A percentile compares a stretch with the other conserved stretches of the same genome.
phyloP scores from a whole-genome alignment of 1,140 invertebrate species.

The Acromyrmex echinatior region DNA sequence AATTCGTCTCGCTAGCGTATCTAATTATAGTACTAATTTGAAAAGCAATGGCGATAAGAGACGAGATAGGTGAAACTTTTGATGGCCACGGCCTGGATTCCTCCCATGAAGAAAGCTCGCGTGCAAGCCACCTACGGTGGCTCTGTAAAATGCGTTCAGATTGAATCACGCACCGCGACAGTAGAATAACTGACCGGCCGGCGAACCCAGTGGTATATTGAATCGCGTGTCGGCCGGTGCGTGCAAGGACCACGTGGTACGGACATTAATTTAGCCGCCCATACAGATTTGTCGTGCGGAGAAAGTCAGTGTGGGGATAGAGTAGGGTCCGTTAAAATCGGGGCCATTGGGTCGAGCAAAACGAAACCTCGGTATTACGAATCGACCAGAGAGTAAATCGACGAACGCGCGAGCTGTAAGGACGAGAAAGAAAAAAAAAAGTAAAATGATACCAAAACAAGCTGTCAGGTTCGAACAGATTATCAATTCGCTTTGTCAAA shows the following conservation, averaged over 20 bases:
- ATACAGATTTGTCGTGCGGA: conserved; percentile 78
- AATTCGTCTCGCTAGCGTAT: not conserved
- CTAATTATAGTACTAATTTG: not conserved
- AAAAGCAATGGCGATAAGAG: not conserved
- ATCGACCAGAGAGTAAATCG: conserved; percentile 34
- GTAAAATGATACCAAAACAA: not conserved
- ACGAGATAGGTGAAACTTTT: conserved; percentile 17
- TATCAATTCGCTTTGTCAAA: not conserved
- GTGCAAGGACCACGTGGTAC: conserved; percentile 68
- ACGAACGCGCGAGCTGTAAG: not conserved
- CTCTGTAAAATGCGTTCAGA: conserved; percentile 80
- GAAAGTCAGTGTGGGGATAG: not conserved
- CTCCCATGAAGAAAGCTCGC: conserved; percentile 67
- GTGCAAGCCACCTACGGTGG: conserved; percentile 71
- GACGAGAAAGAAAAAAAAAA: not conserved
- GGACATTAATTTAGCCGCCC: conserved; percentile 81
- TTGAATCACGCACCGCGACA: conserved; percentile 76
- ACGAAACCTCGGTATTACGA: conserved; percentile 59
- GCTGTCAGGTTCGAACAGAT: not conserved
- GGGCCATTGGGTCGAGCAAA: conserved; percentile 63
- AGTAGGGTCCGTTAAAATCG: conserved; percentile 57
- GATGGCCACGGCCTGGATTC: conserved; percentile 54
- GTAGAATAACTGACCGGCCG: conserved; percentile 79
- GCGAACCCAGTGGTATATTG: not conserved
- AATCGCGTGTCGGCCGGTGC: conserved; percentile 68